These are phyloP conservation scores for Cerastis rubricosa DNA, from an alignment of 2,888 invertebrate genomes.

Conservation along the genomic window DNA sequence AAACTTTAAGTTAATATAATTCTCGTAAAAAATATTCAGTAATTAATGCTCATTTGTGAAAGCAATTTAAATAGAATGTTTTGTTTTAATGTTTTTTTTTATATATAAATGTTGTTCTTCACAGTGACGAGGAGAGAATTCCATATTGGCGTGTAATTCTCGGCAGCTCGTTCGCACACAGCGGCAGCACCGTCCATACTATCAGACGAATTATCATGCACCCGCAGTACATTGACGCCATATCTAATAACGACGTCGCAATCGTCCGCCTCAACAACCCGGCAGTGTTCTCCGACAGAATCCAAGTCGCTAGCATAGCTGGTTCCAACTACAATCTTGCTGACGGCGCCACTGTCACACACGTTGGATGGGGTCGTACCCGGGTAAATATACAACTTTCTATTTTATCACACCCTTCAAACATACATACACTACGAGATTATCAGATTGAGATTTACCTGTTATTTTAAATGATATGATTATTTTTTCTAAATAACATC, in stretches of 20 bases:
- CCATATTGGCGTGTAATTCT: conserved; percentile 72
- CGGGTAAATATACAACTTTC: conserved; percentile 57
- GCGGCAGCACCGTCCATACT: conserved; percentile 65
- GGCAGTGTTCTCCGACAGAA: conserved; percentile 53
- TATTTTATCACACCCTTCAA: not conserved
- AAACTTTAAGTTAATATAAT: too few species aligned
- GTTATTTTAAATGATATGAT: too few species aligned
- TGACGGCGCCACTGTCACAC: conserved; percentile 24
- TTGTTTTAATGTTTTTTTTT: too few species aligned
- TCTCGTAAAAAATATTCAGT: too few species aligned
- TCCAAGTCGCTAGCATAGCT: conserved; percentile 69
- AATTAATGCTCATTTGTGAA: too few species aligned
- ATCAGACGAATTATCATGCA: conserved; percentile 66
- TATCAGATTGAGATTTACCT: not conserved
- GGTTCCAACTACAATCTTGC: conserved; percentile 27
- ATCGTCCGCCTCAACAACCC: conserved; percentile 67
- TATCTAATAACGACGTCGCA: conserved; percentile 72
- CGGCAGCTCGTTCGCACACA: conserved; percentile 63
- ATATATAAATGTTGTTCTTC: not conserved
- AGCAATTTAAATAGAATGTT: too few species aligned
- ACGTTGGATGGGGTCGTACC: conserved; percentile 75
- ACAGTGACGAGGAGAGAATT: conserved; percentile 1
- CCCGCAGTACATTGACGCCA: conserved; percentile 59
- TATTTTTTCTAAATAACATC: not conserved
- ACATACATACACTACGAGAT: not conserved